A percentile compares a stretch with the other conserved stretches of the same genome.
Evolutionary conservation across 2,113 vertebrate species (phyloP).

Genomic region (Poecilia latipinna): DNA sequence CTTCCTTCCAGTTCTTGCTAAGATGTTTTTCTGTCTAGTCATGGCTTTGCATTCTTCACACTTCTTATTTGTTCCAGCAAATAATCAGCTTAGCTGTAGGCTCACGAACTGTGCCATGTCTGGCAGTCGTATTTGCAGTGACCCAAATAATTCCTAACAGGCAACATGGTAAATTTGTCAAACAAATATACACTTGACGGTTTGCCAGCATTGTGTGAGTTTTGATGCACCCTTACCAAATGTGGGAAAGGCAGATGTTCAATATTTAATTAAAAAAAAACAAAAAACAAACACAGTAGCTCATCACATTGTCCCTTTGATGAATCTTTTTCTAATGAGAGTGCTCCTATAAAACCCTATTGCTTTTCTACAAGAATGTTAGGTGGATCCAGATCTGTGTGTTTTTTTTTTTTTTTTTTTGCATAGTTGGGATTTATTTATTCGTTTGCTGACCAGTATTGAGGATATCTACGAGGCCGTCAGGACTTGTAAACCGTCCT

Average conservation of each 20-base stretch:
- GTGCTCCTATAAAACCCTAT: too few species aligned
- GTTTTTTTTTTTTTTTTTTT: too few species aligned
- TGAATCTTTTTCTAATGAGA: too few species aligned
- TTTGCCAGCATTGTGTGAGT: neutral
- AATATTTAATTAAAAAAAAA: too few species aligned
- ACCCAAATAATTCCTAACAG: neutral
- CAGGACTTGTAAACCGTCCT: neutral
- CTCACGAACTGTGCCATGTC: neutral
- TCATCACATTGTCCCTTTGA: too few species aligned
- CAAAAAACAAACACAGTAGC: too few species aligned
- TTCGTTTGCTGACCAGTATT: neutral
- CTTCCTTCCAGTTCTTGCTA: too few species aligned
- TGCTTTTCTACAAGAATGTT: slow-evolving; percentile 15
- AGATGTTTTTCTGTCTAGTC: too few species aligned
- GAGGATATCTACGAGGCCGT: neutral
- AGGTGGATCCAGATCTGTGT: slow-evolving; percentile 20
- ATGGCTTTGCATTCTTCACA: neutral
- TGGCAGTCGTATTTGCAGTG: neutral
- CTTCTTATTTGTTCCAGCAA: neutral
- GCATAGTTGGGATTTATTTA: neutral
- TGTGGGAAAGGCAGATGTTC: neutral
- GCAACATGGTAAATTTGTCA: neutral
- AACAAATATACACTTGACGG: neutral
- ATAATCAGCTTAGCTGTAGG: neutral
- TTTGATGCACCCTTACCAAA: neutral